A percentile compares a stretch with the other conserved stretches of the same genome.
These are phyloP conservation scores for Oophaga sylvatica DNA, from an alignment of 2,797 vertebrate genomes.

Conservation along the genomic window DNA sequence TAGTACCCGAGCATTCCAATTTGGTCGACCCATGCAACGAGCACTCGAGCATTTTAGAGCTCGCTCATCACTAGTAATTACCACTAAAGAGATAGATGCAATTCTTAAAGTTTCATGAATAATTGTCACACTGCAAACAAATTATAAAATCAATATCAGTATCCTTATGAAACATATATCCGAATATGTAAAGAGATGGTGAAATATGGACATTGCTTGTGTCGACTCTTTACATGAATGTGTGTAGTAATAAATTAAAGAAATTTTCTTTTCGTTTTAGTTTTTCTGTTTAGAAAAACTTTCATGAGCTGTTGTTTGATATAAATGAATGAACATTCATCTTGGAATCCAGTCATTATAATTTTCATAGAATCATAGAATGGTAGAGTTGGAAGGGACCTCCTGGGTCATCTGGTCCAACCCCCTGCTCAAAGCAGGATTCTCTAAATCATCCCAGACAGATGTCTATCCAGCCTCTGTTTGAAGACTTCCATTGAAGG, in stretches of 20 bases:
- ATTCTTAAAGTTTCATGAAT: constrained; percentile 23
- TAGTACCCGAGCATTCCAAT: no score
- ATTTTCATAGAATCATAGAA: no score
- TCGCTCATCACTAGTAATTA: constrained; percentile 19
- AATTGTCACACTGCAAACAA: constrained; percentile 42
- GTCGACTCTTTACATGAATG: not conserved
- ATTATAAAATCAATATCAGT: constrained; percentile 39
- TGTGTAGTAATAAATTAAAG: constrained; percentile 24
- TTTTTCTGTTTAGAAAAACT: not conserved
- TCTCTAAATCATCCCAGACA: no score
- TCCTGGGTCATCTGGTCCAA: no score
- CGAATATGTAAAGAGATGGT: constrained; percentile 39
- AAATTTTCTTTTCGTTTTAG: constrained; percentile 3
- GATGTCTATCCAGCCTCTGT: no score
- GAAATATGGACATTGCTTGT: constrained; percentile 14
- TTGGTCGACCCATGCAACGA: no score
- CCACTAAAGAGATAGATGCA: constrained; percentile 36
- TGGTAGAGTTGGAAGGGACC: no score
- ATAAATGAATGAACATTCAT: not conserved
- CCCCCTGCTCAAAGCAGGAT: no score
- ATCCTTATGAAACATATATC: constrained; percentile 11
- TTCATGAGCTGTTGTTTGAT: not conserved
- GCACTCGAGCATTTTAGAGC: no score
- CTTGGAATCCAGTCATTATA: not conserved
- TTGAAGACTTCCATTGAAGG: no score